Base-by-base conservation (phyloP, 2,888 invertebrate species). In the Synanthedon myopaeformis region DNA sequence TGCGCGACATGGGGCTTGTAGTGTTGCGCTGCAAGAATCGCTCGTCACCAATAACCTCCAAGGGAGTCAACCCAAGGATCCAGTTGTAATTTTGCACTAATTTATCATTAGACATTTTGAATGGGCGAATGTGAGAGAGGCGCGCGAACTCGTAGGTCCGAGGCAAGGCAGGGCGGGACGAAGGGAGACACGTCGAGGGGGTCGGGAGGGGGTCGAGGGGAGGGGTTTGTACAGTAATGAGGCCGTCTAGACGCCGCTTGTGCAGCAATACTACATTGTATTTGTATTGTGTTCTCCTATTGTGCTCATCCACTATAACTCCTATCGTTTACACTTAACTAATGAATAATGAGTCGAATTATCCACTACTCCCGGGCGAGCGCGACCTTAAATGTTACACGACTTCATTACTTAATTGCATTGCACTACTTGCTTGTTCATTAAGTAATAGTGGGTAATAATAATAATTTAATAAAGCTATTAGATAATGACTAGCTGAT, bases 221-320 rank as follows among this genome's bases (percentile, higher is more conserved):
- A 35, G 35, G 35, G 35, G 35, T 35, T 35, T 35, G 35, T 35
- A 35, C 35, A 54, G 54, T 59, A 59, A 59, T 59, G 58, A 59
- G 57, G 75, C 69, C 74, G 84, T 86, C 85, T 84, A 84, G 84
- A 85, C 84, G 74, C 68, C 68, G 67, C 67, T 67, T 55, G 53
- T 57, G 51, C 56, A 53, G 56, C 59, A 61, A 64, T 64, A 62
- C 63, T 71, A 71, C 70, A 72, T 68, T 74, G 72, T 75, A 71
- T 73, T 77, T 76, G 73, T 76, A 74, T 77, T 72, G 72, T 71
- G 72, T 71, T 65, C 67, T 59, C 65, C 69, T 66, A 74, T 79
- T 75, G 72, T 65, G 58, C 57, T 41, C 48, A 42, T 49, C 56
- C 49, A 51, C 49, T 49, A 19, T 23, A 23, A 23, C 17, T 49